phyloP scores from a whole-genome alignment of 2,113 vertebrate genomes.

The Callipepla californica region DNA sequence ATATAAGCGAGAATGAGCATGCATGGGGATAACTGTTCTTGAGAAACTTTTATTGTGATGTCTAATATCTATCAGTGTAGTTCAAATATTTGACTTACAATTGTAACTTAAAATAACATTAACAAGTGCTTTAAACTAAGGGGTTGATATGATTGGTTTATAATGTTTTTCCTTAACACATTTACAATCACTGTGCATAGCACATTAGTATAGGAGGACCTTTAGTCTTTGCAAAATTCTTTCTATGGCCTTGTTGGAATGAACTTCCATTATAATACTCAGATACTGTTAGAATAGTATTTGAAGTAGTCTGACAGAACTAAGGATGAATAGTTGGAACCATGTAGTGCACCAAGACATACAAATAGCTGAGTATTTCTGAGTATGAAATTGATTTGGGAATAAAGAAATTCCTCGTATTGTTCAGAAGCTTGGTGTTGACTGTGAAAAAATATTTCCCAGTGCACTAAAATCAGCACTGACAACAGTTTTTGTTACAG shows the following conservation, averaged over 20 bases:
- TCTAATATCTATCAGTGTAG: neutral
- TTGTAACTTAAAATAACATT: neutral
- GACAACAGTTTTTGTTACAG: neutral
- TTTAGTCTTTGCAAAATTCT: neutral
- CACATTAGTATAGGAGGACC: neutral
- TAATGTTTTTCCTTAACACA: neutral
- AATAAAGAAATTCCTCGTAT: neutral
- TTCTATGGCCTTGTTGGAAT: neutral
- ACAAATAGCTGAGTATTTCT: neutral
- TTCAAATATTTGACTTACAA: neutral
- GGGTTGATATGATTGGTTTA: neutral
- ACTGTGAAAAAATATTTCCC: neutral
- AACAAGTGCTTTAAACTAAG: neutral
- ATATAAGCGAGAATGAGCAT: neutral
- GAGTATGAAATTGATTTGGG: neutral
- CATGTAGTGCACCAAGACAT: neutral
- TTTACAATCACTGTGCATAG: neutral
- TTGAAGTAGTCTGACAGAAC: neutral
- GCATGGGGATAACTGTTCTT: rapidly evolving
- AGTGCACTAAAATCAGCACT: neutral
- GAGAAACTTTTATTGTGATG: neutral
- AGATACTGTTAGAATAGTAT: neutral
- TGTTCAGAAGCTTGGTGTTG: neutral
- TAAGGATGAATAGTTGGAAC: neutral
- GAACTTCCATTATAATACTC: neutral